phyloP scores from a whole-genome alignment of 2,113 vertebrate species.

The Ptilorrhoa leucosticta region DNA sequence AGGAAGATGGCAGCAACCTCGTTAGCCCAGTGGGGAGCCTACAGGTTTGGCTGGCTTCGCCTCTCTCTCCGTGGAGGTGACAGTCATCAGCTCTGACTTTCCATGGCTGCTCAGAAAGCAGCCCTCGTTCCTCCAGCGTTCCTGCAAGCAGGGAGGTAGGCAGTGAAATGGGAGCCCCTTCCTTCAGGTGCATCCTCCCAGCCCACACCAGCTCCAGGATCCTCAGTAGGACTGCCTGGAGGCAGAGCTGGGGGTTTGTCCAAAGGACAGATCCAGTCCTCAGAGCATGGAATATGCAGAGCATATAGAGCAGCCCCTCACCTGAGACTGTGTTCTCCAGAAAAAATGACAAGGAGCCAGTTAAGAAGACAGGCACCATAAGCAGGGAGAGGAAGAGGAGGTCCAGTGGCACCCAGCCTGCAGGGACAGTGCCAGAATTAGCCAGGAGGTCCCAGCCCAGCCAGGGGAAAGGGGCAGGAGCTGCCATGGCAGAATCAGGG shows the following conservation, averaged over 20 bases:
- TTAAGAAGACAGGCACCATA: slow-evolving; percentile 77
- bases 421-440: neutral
- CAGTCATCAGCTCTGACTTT: neutral
- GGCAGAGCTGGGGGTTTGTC: neutral
- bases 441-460: neutral
- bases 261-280: neutral
- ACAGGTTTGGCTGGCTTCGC: neutral
- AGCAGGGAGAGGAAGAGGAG: slow-evolving; percentile 76
- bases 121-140: slow-evolving; percentile 71
- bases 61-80: neutral
- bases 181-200: neutral
- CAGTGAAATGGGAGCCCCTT: neutral
- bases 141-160: slow-evolving; percentile 30
- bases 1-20: slow-evolving; percentile 30
- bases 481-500: neutral
- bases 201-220: neutral
- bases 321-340: slow-evolving; percentile 86
- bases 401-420: slow-evolving; percentile 76
- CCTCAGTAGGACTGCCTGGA: neutral
- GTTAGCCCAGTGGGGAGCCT: slow-evolving; percentile 41
- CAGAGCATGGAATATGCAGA: neutral
- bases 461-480: neutral
- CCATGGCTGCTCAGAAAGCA: neutral
- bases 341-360: slow-evolving; percentile 80
- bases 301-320: slow-evolving; percentile 38